Evolutionary conservation across 2,113 vertebrate species (phyloP).

Genomic region (Pelecanoides urinatrix): DNA sequence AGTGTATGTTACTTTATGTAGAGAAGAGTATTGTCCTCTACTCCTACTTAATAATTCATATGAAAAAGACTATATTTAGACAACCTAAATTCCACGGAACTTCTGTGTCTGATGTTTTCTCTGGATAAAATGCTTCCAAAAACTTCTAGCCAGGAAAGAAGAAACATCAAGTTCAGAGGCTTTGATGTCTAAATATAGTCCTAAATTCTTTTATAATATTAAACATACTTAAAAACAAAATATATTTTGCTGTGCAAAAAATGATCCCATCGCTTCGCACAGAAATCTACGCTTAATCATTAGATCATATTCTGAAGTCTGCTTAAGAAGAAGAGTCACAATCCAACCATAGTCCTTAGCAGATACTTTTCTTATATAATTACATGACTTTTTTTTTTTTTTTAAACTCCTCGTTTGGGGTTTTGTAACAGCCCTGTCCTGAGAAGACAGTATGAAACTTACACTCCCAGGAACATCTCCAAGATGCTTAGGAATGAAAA

Average conservation of each 20-base stretch:
- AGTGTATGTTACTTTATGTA: neutral
- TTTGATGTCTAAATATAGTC: constrained; percentile 22
- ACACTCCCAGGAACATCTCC: neutral
- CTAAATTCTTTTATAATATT: constrained; percentile 1
- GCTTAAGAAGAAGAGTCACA: neutral
- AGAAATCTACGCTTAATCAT: neutral
- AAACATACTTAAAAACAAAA: neutral
- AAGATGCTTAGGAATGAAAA: neutral
- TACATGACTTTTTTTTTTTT: neutral
- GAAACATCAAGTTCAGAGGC: neutral
- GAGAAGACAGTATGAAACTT: neutral
- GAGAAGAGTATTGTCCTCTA: neutral
- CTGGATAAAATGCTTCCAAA: constrained; percentile 32
- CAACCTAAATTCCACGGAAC: constrained; percentile 13
- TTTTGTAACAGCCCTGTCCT: neutral
- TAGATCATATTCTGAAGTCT: neutral
- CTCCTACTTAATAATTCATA: neutral
- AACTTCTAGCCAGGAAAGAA: neutral
- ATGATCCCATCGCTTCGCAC: neutral
- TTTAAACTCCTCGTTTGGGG: neutral
- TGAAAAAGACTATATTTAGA: constrained; percentile 25
- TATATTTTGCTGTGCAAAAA: neutral
- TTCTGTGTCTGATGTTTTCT: constrained; percentile 16
- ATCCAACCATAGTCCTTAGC: neutral
- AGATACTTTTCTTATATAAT: neutral